Evolutionary conservation across 2,888 invertebrate species (phyloP).

Genomic region (Microchrysa polita): DNA sequence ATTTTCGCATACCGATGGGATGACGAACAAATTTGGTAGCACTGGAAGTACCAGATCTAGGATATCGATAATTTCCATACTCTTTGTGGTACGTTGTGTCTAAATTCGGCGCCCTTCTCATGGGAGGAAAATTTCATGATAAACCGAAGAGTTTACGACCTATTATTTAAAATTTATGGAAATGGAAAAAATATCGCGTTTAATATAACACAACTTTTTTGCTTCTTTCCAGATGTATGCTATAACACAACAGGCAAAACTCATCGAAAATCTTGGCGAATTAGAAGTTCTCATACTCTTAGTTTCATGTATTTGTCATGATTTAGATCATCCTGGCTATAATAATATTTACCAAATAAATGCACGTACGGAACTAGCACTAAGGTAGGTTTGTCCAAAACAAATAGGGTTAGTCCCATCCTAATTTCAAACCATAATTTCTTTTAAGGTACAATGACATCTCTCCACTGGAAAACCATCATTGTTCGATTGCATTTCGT

Average conservation of each 20-base stretch:
- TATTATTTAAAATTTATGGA: too few relatives aligned
- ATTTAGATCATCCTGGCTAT: slow-evolving; percentile 81
- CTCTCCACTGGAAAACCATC: slow-evolving; percentile 86
- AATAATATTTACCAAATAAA: slow-evolving; percentile 86
- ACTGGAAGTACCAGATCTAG: too few relatives aligned
- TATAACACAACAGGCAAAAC: slow-evolving; percentile 77
- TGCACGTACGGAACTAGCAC: slow-evolving; percentile 82
- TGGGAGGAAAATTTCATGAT: too few relatives aligned
- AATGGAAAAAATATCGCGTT: too few relatives aligned
- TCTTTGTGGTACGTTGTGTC: too few relatives aligned
- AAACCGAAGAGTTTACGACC: too few relatives aligned
- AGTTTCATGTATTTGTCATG: slow-evolving; percentile 83
- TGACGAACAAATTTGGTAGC: too few relatives aligned
- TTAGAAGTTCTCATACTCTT: slow-evolving; percentile 80
- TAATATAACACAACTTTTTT: too few relatives aligned
- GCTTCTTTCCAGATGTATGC: slow-evolving; percentile 78
- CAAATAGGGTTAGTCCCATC: slow-evolving; percentile 12
- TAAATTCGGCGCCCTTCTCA: too few relatives aligned
- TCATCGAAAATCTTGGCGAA: slow-evolving; percentile 75
- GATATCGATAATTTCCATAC: too few relatives aligned
- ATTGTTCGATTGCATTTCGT: slow-evolving; percentile 85
- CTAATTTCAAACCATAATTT: too few relatives aligned
- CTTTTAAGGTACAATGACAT: slow-evolving; percentile 77
- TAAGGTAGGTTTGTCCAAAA: slow-evolving; percentile 65
- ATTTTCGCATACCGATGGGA: too few relatives aligned